Evolutionary conservation across 2,888 invertebrate genomes (phyloP).

Genomic region (Mesochorus sp.): DNA sequence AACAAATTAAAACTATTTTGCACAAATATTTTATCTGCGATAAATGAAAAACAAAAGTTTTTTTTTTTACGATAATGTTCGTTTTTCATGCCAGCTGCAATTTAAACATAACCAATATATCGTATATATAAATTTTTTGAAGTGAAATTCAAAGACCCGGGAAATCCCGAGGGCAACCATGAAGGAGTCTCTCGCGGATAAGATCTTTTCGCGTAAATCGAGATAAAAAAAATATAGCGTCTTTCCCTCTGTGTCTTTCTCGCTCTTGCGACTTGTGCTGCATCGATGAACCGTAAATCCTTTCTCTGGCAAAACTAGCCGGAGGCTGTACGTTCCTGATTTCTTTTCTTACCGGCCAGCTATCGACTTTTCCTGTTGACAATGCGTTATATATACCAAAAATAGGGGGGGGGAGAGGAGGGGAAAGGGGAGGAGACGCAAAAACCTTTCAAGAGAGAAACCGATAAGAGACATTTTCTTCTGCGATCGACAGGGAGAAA

Average conservation of each 20-base stretch:
- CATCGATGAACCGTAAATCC: constrained; percentile 52
- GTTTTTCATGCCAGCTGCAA: too few relatives aligned
- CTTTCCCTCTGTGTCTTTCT: constrained; percentile 15
- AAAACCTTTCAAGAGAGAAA: constrained; percentile 45
- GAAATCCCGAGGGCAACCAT: constrained; percentile 14
- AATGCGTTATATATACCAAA: constrained; percentile 36
- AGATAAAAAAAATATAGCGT: constrained; percentile 39
- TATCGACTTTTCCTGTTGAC: constrained; percentile 58
- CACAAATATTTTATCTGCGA: too few relatives aligned
- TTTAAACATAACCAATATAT: too few relatives aligned
- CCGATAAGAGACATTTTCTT: constrained; percentile 56
- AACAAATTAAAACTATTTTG: too few relatives aligned
- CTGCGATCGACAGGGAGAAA: constrained; percentile 52
- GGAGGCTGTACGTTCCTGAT: constrained; percentile 19
- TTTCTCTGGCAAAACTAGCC: constrained; percentile 42
- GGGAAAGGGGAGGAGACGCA: too few relatives aligned
- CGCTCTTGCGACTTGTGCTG: constrained; percentile 7
- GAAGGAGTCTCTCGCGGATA: constrained; percentile 18
- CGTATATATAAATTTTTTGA: not conserved
- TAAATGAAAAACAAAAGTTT: too few relatives aligned
- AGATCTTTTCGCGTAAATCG: constrained; percentile 52
- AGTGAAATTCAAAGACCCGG: constrained; percentile 27
- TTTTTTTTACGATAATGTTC: too few relatives aligned
- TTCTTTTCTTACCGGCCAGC: constrained; percentile 15
- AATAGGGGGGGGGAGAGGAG: too few relatives aligned